Base-by-base conservation (phyloP, 1,140 invertebrate genomes). In the Gonioctena quinquepunctata region DNA sequence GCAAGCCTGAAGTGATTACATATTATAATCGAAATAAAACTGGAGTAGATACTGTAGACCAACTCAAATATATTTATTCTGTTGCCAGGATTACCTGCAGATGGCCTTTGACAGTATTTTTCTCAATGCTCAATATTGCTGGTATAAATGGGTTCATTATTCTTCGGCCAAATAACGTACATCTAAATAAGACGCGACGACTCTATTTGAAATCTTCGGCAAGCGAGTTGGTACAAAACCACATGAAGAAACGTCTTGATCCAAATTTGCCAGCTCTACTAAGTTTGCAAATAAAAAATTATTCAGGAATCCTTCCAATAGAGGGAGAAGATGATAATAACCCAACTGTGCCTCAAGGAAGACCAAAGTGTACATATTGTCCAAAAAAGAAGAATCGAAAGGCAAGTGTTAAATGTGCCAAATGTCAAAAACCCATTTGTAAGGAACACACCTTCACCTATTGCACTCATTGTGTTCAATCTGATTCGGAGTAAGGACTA, bases 51-150 rank as follows among this genome's bases (percentile, higher is more conserved):
- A 67, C 49, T 28, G 27, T 57, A 52, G 66, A 67, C 16, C 66
- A 57, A 59, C 5, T 67, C 4, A 60, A 67, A 67, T 26, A 26
- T 42, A 27, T 67, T 59, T 67, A 59, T 67, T 67, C 66, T 67
- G 52, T 67, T 33, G 16, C 66, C 21, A 67, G 27, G 33, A 67
- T 60, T 48, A 67, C 66, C 22, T 60, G 50, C 18, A 60, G 50
- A 33, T 67, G 54, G 54, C 54, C 54, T 67, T 59, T 67, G 52
- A 67, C 54, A 25, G 54, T 67, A 4, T 67, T 67, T 60, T 67
- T 67, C 54, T 67, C 50, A 11, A 26, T 67, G 2, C 52, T 67
- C 54, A 67, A 67, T 54, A 42, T 60, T 59, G 66, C 66, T 59
- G 54, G 26, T 26, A 67, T 67, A 23, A 67, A 67, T 28, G 27